A percentile compares a stretch with the other conserved stretches of the same genome.
Evolutionary conservation across 2,888 invertebrate genomes (phyloP).

Genomic region (Anoplius nigerrimus): DNA sequence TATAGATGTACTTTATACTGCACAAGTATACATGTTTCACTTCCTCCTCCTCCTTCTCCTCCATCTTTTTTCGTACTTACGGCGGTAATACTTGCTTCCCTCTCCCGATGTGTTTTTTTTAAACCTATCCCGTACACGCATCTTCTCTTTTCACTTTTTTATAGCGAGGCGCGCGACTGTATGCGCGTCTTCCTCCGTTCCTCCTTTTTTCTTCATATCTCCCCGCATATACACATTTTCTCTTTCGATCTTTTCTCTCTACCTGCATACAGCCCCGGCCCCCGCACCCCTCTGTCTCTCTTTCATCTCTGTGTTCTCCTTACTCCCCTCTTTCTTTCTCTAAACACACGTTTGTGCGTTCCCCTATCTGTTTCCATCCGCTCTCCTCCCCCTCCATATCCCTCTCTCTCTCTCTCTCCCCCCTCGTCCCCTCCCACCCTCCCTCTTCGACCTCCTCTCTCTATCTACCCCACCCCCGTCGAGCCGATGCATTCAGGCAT

Average conservation of each 20-base stretch:
- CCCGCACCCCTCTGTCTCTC: background rate
- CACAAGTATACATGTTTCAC: no score
- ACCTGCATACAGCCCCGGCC: background rate
- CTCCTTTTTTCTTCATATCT: constrained; percentile 4
- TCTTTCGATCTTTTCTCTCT: background rate
- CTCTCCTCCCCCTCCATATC: constrained; percentile 30
- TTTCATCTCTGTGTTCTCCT: constrained; percentile 1
- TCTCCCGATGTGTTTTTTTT: no score
- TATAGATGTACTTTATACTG: no score
- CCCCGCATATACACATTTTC: constrained; percentile 6
- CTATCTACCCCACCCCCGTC: constrained; percentile 15
- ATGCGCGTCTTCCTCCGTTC: background rate
- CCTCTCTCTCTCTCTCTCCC: constrained; percentile 23
- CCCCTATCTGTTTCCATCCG: constrained; percentile 14
- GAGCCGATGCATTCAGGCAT: constrained; percentile 66
- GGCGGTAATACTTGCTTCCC: no score
- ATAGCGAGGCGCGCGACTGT: no score
- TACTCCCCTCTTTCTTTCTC: constrained; percentile 38
- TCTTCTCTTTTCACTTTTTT: no score
- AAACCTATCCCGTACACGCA: no score
- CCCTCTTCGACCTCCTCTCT: constrained; percentile 8
- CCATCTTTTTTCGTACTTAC: no score
- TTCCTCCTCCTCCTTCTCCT: no score
- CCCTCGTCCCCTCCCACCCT: constrained; percentile 7
- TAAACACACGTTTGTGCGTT: constrained; percentile 14